A percentile compares a stretch with the other conserved stretches of the same genome.
phyloP scores from a whole-genome alignment of 2,113 vertebrate species.

The Eleginops maclovinus region DNA sequence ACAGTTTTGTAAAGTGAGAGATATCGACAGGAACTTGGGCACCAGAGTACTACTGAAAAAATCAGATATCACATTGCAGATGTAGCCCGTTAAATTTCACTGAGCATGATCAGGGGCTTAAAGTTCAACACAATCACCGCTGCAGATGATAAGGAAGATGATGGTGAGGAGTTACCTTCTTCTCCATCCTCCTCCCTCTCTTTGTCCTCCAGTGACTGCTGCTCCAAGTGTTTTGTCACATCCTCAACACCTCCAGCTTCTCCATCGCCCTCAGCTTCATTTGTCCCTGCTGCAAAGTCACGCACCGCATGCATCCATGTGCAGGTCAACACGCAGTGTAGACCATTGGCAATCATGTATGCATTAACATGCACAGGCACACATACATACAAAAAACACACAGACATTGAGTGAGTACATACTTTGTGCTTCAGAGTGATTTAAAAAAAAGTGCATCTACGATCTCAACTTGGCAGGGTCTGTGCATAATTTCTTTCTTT shows the following conservation, averaged over 20 bases:
- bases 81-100: conserved; percentile 25
- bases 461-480: conserved; percentile 70
- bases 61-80: conserved; percentile 59
- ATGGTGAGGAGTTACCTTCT: conserved; percentile 85
- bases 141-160: conserved; percentile 33
- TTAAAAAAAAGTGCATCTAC: conserved; percentile 67
- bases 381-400: conserved; percentile 12
- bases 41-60: conserved; percentile 45
- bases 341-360: not conserved
- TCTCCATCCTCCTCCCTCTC: conserved; percentile 92
- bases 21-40: conserved; percentile 55
- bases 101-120: conserved; percentile 2
- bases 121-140: conserved; percentile 29
- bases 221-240: conserved; percentile 90
- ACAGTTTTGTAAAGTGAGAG: conserved; percentile 51
- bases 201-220: conserved; percentile 90
- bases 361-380: conserved; percentile 15
- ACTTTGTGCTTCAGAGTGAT: conserved; percentile 48
- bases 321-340: conserved; percentile 48
- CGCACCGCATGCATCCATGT: conserved; percentile 69
- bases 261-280: conserved; percentile 87
- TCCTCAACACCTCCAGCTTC: conserved; percentile 84
- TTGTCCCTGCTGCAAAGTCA: conserved; percentile 87
- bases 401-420: conserved; percentile 40
- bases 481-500: conserved; percentile 69